A percentile compares a stretch with the other conserved stretches of the same genome.
phyloP scores from a whole-genome alignment of 2,888 invertebrate species.

The Erynnis tages region DNA sequence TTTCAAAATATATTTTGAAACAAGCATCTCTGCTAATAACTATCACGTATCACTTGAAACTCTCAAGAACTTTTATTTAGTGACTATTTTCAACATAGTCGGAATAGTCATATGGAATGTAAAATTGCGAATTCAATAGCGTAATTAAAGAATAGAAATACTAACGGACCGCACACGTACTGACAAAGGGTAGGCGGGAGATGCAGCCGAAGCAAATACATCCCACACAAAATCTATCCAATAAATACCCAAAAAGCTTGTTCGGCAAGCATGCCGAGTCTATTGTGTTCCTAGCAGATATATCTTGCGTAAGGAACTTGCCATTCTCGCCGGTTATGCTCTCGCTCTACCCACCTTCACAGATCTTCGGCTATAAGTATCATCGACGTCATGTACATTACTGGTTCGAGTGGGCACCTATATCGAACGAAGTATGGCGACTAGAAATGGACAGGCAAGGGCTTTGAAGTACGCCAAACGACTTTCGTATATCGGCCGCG shows the following conservation, averaged over 20 bases:
- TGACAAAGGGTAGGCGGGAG: slow-evolving; percentile 39
- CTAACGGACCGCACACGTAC: slow-evolving; percentile 26
- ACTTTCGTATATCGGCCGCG: slow-evolving; percentile 43
- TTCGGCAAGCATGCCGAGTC: slow-evolving; percentile 72
- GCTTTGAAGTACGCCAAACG: slow-evolving; percentile 19
- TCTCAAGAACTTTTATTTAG: too few species aligned
- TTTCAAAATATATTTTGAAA: too few species aligned
- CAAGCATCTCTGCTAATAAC: too few species aligned
- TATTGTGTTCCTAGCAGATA: slow-evolving; percentile 75
- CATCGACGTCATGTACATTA: slow-evolving; percentile 59
- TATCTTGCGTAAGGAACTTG: slow-evolving; percentile 75
- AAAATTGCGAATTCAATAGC: slow-evolving; percentile 2
- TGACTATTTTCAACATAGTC: too few species aligned
- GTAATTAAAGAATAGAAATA: slow-evolving; percentile 20
- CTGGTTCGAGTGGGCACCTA: slow-evolving; percentile 53
- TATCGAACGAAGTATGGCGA: slow-evolving; percentile 47
- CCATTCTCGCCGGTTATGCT: slow-evolving; percentile 58
- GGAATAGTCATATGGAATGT: neutral
- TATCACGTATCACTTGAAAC: too few species aligned
- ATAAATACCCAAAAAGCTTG: slow-evolving; percentile 81
- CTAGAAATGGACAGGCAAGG: slow-evolving; percentile 51
- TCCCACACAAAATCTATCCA: slow-evolving; percentile 79
- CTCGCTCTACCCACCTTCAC: slow-evolving; percentile 63
- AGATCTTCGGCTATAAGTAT: slow-evolving; percentile 50
- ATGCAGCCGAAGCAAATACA: slow-evolving; percentile 58